These are phyloP conservation scores for Xanthia icteritia DNA, from an alignment of 2,888 invertebrate species.

Conservation along the genomic window DNA sequence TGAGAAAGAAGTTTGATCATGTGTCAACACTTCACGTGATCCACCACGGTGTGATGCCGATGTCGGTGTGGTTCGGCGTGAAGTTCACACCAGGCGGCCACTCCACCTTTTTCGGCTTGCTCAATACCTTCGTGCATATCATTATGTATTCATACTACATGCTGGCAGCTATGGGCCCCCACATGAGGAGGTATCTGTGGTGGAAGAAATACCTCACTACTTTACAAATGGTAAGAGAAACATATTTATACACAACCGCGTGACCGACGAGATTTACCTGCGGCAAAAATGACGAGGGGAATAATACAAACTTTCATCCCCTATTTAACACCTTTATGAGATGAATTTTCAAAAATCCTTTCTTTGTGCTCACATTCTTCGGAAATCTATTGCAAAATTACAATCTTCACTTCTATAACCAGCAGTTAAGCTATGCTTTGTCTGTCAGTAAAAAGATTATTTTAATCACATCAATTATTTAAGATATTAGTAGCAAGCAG, in stretches of 20 bases:
- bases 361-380: too few species aligned
- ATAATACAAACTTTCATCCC: too few species aligned
- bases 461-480: neutral
- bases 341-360: too few species aligned
- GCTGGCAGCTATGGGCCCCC: slow-evolving; percentile 97
- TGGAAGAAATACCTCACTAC: slow-evolving; percentile 98
- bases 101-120: slow-evolving; percentile 98
- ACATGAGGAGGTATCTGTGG: slow-evolving; percentile 96
- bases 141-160: slow-evolving; percentile 99
- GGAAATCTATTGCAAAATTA: too few species aligned
- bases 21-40: slow-evolving; percentile 98
- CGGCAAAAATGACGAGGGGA: too few species aligned
- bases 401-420: too few species aligned
- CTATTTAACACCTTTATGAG: too few species aligned
- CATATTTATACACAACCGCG: neutral
- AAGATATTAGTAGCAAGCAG: neutral
- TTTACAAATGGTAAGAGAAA: slow-evolving; percentile 94
- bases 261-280: too few species aligned
- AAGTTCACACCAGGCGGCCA: slow-evolving; percentile 99
- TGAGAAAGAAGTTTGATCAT: slow-evolving; percentile 98
- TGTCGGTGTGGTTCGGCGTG: slow-evolving; percentile 99
- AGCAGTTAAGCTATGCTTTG: too few species aligned
- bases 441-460: neutral
- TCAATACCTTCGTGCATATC: slow-evolving; percentile 99
- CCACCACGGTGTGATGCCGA: slow-evolving; percentile 99